phyloP scores from a whole-genome alignment of 2,797 vertebrate species.

The Cyprinella venusta region DNA sequence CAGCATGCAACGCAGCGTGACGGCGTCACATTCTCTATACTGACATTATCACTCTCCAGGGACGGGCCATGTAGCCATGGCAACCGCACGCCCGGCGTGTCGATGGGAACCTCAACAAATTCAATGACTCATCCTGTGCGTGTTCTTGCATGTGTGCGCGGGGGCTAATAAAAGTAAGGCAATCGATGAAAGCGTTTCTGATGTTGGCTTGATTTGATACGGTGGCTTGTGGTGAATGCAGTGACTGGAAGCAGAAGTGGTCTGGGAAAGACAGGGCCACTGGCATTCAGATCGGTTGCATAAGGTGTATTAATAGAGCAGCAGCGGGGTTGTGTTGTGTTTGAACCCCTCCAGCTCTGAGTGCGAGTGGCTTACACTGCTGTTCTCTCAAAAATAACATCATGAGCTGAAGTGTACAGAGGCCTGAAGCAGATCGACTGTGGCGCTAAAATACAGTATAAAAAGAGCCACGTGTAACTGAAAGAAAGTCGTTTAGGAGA shows the following conservation, averaged over 20 bases:
- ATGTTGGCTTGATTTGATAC: neutral
- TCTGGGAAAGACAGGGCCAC: conserved; percentile 30
- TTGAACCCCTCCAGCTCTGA: conserved; percentile 19
- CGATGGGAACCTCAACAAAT: conserved; percentile 54
- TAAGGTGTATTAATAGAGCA: conserved; percentile 50
- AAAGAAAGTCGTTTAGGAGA: neutral
- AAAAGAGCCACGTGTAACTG: neutral
- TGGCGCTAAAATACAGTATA: neutral
- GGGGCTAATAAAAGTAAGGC: neutral
- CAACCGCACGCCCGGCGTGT: conserved; percentile 71
- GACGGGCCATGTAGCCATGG: conserved; percentile 74
- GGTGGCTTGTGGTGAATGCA: conserved; percentile 1
- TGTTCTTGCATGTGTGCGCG: conserved; percentile 31
- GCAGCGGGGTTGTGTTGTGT: conserved; percentile 24
- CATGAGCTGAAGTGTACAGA: neutral
- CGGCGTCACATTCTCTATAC: conserved; percentile 1
- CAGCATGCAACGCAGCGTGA: too few species aligned
- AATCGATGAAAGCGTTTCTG: conserved; percentile 25
- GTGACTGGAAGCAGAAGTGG: conserved; percentile 4
- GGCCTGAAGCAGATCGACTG: neutral
- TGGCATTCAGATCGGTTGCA: conserved; percentile 37
- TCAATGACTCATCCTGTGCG: conserved; percentile 66
- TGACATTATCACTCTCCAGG: conserved; percentile 76
- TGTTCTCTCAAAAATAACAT: neutral
- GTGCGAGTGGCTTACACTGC: neutral